Evolutionary conservation across 2,797 vertebrate species (phyloP).

Genomic region (Threskiornis aethiopicus): DNA sequence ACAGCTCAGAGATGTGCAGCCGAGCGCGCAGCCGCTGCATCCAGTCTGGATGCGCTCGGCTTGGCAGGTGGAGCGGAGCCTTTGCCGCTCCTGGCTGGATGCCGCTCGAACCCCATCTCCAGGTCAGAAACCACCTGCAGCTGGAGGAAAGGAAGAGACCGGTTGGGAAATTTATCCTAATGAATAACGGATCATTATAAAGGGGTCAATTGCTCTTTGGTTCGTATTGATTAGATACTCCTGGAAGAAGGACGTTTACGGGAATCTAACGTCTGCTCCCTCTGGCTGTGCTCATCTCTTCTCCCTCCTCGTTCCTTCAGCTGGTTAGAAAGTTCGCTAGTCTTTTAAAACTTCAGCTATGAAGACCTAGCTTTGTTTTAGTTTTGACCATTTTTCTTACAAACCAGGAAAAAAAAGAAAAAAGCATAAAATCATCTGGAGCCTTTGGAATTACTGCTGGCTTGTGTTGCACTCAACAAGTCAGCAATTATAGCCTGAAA

Average conservation of each 20-base stretch:
- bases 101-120: background rate
- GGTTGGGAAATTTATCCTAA: fast-evolving
- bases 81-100: background rate
- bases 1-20: background rate
- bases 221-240: background rate
- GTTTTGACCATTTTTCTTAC: background rate
- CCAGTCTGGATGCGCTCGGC: background rate
- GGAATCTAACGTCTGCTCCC: fast-evolving
- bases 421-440: background rate
- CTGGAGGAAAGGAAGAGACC: background rate
- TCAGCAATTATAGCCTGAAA: slow-evolving; percentile 29
- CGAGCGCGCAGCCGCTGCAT: background rate
- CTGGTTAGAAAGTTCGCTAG: background rate
- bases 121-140: background rate
- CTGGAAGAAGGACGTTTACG: background rate
- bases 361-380: background rate
- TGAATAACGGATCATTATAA: fast-evolving
- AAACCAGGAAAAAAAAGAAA: background rate
- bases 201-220: background rate
- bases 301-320: background rate
- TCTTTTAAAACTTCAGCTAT: background rate
- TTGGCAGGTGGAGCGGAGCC: background rate
- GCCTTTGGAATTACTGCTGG: slow-evolving; percentile 1
- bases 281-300: background rate
- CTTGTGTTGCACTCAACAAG: background rate